Conservation (phyloP, 2,888 invertebrate genomes). For the Alentia gelatinosa region DNA sequence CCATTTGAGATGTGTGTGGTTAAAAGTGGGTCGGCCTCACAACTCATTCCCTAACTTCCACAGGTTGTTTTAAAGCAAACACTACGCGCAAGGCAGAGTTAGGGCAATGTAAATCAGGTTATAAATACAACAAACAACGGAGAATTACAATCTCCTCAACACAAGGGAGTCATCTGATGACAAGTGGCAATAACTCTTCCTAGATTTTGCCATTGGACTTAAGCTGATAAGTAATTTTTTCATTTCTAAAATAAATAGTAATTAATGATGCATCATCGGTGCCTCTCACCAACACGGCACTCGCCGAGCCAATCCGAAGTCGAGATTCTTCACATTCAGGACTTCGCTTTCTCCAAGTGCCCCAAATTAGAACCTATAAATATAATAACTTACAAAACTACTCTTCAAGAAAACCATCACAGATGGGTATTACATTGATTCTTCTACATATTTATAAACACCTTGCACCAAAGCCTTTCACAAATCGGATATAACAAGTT, state of each 20-base stretch:
- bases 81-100: not conserved
- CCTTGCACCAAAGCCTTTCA: not conserved
- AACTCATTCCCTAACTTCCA: not conserved
- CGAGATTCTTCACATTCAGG: constrained; percentile 13
- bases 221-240: not conserved
- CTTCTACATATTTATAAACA: not conserved
- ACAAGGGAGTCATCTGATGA: not conserved
- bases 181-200: not conserved
- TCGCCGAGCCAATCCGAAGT: not conserved
- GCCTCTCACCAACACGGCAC: not conserved
- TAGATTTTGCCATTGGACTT: not conserved
- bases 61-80: not conserved
- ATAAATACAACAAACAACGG: not conserved
- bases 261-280: not conserved
- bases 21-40: too few relatives aligned
- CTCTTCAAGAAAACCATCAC: not conserved
- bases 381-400: constrained; percentile 26
- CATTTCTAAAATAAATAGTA: not conserved
- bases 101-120: not conserved
- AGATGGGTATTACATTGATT: constrained; percentile 16
- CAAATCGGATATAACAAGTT: not conserved
- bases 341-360: not conserved
- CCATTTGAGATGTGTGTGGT: too few relatives aligned
- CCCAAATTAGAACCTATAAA: constrained; percentile 9
- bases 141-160: not conserved